These are phyloP conservation scores for Poeciliopsis paucimaculata DNA, from an alignment of 2,797 vertebrate species.

Conservation along the genomic window DNA sequence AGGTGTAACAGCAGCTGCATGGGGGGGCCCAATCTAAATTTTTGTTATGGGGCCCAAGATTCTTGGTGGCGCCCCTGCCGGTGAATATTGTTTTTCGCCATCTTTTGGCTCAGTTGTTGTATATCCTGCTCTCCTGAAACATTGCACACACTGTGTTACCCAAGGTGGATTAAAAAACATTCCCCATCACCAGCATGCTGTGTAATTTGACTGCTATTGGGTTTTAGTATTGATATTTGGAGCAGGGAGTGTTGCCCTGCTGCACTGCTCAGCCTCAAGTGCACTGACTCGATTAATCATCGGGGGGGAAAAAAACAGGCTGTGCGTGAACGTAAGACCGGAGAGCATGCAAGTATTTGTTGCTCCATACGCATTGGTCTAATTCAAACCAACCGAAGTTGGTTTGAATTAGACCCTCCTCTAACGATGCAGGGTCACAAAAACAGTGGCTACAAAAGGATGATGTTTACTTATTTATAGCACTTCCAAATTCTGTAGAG, in stretches of 20 bases:
- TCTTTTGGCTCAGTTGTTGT: background rate
- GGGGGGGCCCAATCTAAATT: no score
- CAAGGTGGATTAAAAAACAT: background rate
- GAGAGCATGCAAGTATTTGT: background rate
- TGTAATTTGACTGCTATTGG: background rate
- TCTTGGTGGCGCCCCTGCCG: no score
- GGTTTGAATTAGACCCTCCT: background rate
- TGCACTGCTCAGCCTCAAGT: background rate
- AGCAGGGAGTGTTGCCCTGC: background rate
- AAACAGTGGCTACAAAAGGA: background rate
- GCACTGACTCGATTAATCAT: background rate
- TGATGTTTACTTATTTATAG: background rate
- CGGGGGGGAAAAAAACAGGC: no score
- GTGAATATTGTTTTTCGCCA: background rate
- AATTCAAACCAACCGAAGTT: no score
- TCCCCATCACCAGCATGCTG: background rate
- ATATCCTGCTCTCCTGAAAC: background rate
- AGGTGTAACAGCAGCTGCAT: no score
- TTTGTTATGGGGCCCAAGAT: no score
- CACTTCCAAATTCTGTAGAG: background rate
- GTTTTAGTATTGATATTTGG: background rate
- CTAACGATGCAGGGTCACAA: background rate
- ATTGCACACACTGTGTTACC: background rate
- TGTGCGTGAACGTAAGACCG: background rate
- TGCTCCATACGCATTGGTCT: background rate